phyloP scores from a whole-genome alignment of 2,113 vertebrate genomes.

The Gallinago undulata region DNA sequence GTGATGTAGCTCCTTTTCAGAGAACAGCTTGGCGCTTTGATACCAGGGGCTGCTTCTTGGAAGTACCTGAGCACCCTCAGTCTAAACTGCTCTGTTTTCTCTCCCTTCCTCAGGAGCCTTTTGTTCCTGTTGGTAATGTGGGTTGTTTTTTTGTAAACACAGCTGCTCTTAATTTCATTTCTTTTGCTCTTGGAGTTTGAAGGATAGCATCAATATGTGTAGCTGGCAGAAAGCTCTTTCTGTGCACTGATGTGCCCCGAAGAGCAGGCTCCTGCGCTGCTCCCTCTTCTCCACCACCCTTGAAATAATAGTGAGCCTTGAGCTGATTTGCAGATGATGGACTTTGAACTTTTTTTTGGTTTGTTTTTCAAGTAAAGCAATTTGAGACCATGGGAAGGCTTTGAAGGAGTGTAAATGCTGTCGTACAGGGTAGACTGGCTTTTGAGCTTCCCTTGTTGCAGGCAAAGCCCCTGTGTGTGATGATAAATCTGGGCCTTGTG shows the following conservation, averaged over 20 bases:
- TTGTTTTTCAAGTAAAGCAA: neutral
- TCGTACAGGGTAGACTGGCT: neutral
- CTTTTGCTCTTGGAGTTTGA: neutral
- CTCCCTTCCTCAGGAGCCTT: neutral
- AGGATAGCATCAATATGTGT: neutral
- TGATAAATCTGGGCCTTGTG: neutral
- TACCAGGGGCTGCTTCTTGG: neutral
- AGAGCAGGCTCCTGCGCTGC: neutral
- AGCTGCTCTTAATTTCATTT: neutral
- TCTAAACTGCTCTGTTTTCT: neutral
- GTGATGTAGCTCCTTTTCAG: neutral
- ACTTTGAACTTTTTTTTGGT: neutral
- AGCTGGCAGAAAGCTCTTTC: neutral
- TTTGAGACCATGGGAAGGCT: neutral
- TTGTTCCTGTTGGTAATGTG: neutral
- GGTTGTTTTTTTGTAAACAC: neutral
- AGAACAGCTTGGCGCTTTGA: neutral
- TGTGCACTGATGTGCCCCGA: fast-evolving
- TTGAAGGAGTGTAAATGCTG: neutral
- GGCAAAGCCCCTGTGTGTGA: neutral
- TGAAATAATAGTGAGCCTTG: neutral
- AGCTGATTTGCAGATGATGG: neutral
- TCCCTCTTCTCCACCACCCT: neutral
- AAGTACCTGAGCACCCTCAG: neutral
- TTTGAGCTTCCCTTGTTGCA: neutral